Conservation (phyloP, 2,113 vertebrate genomes). For the Donacobius atricapilla region DNA sequence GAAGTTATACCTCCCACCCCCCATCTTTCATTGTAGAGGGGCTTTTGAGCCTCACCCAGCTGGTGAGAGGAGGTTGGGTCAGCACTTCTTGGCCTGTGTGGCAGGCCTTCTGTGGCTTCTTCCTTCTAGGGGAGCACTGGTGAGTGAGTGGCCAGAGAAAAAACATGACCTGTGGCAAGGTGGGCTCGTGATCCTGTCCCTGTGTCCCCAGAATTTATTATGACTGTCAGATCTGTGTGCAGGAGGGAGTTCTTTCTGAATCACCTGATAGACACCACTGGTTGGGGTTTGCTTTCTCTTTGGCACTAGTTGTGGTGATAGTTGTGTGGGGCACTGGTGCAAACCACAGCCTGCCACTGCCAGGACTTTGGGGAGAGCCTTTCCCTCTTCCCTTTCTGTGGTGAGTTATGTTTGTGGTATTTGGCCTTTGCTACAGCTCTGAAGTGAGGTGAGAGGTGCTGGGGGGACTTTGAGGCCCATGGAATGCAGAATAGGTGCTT, state of each 20-base stretch:
- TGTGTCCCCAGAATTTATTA: not conserved
- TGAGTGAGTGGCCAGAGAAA: not conserved
- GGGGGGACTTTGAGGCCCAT: not conserved
- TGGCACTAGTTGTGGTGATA: not conserved
- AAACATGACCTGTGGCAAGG: not conserved
- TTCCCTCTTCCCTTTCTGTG: not conserved
- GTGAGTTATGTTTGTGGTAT: not conserved
- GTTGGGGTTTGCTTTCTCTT: not conserved
- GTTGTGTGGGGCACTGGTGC: not conserved
- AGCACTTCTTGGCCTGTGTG: not conserved
- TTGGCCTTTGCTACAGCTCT: not conserved
- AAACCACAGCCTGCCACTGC: not conserved
- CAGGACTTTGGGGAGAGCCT: not conserved
- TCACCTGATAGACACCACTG: not conserved
- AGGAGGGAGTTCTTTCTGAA: not conserved
- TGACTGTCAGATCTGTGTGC: not conserved
- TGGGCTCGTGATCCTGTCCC: rapidly evolving
- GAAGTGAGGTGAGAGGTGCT: not conserved
- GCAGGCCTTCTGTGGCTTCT: not conserved
- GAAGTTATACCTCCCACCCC: not conserved
- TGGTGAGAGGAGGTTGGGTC: not conserved
- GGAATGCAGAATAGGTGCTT: not conserved
- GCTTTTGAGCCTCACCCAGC: not conserved
- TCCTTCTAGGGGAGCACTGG: not conserved
- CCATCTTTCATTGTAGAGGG: not conserved